Base-by-base conservation (phyloP, 2,113 vertebrate genomes). In the Orthonyx spaldingii region DNA sequence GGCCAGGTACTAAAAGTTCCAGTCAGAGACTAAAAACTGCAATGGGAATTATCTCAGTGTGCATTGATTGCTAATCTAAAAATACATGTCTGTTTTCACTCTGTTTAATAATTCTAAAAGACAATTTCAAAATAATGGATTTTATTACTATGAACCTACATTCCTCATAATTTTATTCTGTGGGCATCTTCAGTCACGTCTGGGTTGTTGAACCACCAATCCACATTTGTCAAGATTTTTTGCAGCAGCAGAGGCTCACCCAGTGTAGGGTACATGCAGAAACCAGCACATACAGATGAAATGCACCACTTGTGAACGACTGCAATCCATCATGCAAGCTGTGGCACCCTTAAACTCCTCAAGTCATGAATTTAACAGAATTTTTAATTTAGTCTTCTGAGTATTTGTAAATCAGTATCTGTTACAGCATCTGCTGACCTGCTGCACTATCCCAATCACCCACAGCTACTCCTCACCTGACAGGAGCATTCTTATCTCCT, bases 381-480 rank as follows among this genome's bases (percentile, higher is more conserved):
- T 50, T 77, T 86, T 74, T 88, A 33, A 37, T 78, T 81, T 52
- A 28, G 22, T 84, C 47, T 84, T 91, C 44, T 37, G 50, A n/a
- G 13, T 44, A 37, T 46, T 84, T 68, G 64, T 68, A 82, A 64
- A 91, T 87, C 72, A 41, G 33, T 84, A 92, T 82, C 76, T 91
- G n/a, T 77, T 59, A 74, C 60, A 93, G 41, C 63, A 94, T 86
- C 93, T 89, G 60, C 84, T 74, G 72, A 93, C 76, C 86, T 84
- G 52, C 52, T 78, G 64, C 80, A 44, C 47, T 52, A 66, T 39
- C 72, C 52, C 55, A 66, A 3, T 78, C 59, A 87, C 17, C 18
- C 68, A 68, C 39, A 89, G 86, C 72, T 53, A 64, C 57, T 56
- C 77, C 35, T 71, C 44, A 84, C 56, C 80, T 56, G 69, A 66